A percentile compares a stretch with the other conserved stretches of the same genome.
phyloP scores from a whole-genome alignment of 64 coral and sea anemone genomes.

The Pachyseris speciosa region DNA sequence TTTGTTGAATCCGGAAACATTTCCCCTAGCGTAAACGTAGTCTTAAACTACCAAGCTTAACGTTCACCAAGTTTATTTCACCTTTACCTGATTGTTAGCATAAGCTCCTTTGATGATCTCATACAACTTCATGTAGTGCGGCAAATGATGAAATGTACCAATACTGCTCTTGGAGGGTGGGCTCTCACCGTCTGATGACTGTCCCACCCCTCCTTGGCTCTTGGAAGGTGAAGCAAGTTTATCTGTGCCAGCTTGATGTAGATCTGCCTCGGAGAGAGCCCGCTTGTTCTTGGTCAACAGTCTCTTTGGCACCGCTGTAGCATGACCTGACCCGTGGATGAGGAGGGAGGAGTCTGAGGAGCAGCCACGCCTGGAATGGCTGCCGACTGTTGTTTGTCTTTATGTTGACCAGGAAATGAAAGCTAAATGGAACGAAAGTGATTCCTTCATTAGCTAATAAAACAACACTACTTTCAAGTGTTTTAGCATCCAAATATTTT shows the following conservation, averaged over 20 bases:
- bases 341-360: constrained; percentile 54
- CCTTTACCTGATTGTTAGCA: constrained; percentile 79
- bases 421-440: constrained; percentile 57
- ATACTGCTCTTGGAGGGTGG: constrained; percentile 78
- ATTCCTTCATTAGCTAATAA: no score
- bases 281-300: constrained; percentile 88
- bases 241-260: constrained; percentile 39
- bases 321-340: background rate
- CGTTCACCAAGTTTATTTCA: no score
- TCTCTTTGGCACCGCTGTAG: constrained; percentile 77
- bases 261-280: constrained; percentile 83
- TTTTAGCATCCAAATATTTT: no score
- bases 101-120: constrained; percentile 88
- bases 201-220: constrained; percentile 46
- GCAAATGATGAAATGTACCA: constrained; percentile 80
- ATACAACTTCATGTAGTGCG: constrained; percentile 94
- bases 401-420: constrained; percentile 88
- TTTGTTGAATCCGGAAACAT: no score
- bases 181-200: constrained; percentile 41
- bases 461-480: no score
- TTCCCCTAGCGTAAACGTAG: no score
- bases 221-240: constrained; percentile 77
- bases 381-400: constrained; percentile 74
- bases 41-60: no score
- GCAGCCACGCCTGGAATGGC: constrained; percentile 60